Conservation (phyloP, 2,888 invertebrate species). For the Clistopyga incitator region DNA sequence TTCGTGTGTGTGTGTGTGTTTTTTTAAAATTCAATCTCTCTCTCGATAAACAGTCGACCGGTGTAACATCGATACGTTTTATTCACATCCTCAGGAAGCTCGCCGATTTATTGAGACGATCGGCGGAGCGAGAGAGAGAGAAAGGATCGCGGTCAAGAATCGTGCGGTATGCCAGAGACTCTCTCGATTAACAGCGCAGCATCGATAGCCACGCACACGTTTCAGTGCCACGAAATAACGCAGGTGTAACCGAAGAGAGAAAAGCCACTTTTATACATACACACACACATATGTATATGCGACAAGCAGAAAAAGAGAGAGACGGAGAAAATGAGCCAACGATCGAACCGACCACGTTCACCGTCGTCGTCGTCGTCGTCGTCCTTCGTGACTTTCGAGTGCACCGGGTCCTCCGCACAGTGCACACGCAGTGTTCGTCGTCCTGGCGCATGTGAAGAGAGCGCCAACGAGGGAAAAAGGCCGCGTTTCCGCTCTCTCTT, state of each 20-base stretch:
- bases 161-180: conserved; percentile 63
- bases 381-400: conserved; percentile 55
- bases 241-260: not conserved
- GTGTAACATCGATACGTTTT: not conserved
- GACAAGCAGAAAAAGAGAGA: conserved; percentile 12
- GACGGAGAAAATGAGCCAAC: conserved; percentile 1
- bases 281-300: not conserved
- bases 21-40: too few relatives aligned
- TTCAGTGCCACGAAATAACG: not conserved
- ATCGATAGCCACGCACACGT: conserved; percentile 44
- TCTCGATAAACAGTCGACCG: not conserved
- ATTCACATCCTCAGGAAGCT: conserved; percentile 9
- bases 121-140: conserved; percentile 42
- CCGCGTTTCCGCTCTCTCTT: not conserved
- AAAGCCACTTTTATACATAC: conserved; percentile 7
- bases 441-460: conserved; percentile 45
- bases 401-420: conserved; percentile 44
- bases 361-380: conserved; percentile 45
- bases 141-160: conserved; percentile 63
- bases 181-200: conserved; percentile 59
- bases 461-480: conserved; percentile 7
- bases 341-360: conserved; percentile 30
- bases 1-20: not conserved
- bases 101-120: conserved; percentile 15
- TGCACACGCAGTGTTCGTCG: conserved; percentile 36